These are phyloP conservation scores for Apeira syringaria DNA, from an alignment of 2,888 invertebrate genomes.

Conservation along the genomic window DNA sequence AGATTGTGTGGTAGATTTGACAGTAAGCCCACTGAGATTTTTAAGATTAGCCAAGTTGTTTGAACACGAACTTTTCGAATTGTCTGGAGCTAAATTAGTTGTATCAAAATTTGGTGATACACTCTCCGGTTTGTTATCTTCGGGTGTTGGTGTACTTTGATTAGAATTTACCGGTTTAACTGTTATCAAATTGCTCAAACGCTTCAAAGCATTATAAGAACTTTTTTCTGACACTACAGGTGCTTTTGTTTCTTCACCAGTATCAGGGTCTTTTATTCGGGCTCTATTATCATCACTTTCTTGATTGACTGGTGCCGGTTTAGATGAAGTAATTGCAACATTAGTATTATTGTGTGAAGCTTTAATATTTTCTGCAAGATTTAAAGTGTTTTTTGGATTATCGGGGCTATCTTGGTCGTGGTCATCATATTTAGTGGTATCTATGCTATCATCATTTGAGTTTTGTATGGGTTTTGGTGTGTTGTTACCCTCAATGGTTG, in stretches of 20 bases:
- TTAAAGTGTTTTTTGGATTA: neutral
- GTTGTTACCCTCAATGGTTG: neutral
- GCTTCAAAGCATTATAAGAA: conserved; percentile 27
- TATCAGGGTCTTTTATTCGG: conserved; percentile 11
- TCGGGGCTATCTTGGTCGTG: conserved; percentile 1
- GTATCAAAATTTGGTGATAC: conserved; percentile 4
- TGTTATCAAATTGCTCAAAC: conserved; percentile 33
- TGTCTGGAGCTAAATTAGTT: neutral
- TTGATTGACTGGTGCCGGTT: neutral
- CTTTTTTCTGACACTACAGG: conserved; percentile 14
- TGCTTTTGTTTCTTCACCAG: conserved; percentile 10
- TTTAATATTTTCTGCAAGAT: conserved; percentile 12
- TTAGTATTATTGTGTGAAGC: conserved; percentile 22
- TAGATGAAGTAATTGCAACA: conserved; percentile 14
- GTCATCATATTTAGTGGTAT: conserved; percentile 13
- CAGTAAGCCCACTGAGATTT: conserved; percentile 18
- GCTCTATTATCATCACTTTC: neutral
- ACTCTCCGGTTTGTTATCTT: conserved; percentile 11
- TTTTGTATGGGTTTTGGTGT: neutral
- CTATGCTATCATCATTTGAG: conserved; percentile 15
- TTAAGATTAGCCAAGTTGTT: conserved; percentile 6
- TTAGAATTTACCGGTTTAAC: conserved; percentile 52
- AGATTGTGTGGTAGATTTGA: conserved; percentile 28
- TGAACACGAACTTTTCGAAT: conserved; percentile 1
- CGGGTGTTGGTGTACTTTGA: conserved; percentile 24